Percentiles rank a stretch among this genome's conserved stretches.
Evolutionary conservation across 2,113 vertebrate genomes (phyloP).

Genomic region (Mastomys coucha): DNA sequence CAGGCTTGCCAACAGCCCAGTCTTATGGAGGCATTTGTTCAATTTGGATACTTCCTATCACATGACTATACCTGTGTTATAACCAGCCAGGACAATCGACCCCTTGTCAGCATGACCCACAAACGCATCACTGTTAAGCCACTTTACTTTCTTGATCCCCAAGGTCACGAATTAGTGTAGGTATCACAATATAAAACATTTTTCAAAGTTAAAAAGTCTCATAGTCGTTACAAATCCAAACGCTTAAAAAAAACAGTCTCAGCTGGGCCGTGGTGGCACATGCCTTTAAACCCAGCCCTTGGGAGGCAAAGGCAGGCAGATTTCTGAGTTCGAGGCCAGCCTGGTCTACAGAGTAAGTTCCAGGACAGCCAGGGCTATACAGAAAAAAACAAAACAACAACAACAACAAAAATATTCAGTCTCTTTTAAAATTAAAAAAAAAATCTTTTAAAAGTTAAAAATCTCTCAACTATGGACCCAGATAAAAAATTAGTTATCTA

Average conservation of each 20-base stretch:
- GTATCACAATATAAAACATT: not conserved
- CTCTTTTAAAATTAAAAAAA: not conserved
- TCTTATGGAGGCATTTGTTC: not conserved
- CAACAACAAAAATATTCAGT: too few species aligned
- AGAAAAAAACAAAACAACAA: too few species aligned
- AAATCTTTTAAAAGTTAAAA: not conserved
- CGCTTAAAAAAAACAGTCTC: too few species aligned
- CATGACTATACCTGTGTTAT: not conserved
- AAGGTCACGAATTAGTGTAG: not conserved
- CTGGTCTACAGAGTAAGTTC: too few species aligned
- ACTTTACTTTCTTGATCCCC: not conserved
- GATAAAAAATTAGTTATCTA: not conserved
- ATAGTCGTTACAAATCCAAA: not conserved
- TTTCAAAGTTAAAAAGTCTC: not conserved
- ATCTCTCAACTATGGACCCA: not conserved
- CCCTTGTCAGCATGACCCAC: not conserved
- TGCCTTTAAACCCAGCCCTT: too few species aligned
- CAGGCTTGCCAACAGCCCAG: not conserved
- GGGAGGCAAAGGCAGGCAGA: too few species aligned
- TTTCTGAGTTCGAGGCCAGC: too few species aligned
- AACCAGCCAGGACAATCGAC: not conserved
- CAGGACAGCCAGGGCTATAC: too few species aligned
- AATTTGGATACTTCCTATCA: not conserved
- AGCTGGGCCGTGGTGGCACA: too few species aligned
- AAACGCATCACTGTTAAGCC: not conserved